A percentile compares a stretch with the other conserved stretches of the same genome.
These are phyloP conservation scores for Heliconius melpomene DNA, from an alignment of 1,140 invertebrate species.

Conservation along the genomic window DNA sequence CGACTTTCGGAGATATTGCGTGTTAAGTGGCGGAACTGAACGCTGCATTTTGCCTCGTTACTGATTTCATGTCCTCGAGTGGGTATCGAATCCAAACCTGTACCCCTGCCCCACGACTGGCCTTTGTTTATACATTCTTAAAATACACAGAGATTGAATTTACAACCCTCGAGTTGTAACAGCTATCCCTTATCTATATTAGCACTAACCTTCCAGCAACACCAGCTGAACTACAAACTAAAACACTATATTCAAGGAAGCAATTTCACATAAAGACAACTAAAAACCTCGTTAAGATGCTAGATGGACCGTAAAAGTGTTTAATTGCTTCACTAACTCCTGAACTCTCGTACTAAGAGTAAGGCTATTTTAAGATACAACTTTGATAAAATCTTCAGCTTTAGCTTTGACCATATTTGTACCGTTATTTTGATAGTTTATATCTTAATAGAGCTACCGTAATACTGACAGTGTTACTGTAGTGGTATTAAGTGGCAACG, in stretches of 20 bases:
- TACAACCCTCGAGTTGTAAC: neutral
- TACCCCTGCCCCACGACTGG: no score
- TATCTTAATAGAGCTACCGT: constrained; percentile 5
- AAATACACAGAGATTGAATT: neutral
- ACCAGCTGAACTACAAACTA: neutral
- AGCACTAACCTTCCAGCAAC: neutral
- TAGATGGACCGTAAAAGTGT: constrained; percentile 33
- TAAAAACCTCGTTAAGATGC: constrained; percentile 28
- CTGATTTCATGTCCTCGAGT: no score
- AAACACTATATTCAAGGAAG: constrained; percentile 21
- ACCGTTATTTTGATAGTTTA: constrained; percentile 12
- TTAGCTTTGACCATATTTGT: neutral
- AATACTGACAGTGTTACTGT: no score
- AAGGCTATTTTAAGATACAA: constrained; percentile 18
- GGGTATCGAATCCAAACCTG: no score
- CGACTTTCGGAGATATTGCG: no score
- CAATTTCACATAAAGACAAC: constrained; percentile 26
- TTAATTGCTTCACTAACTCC: constrained; percentile 31
- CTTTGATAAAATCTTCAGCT: neutral
- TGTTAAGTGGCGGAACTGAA: no score
- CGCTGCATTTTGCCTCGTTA: no score
- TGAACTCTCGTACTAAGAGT: constrained; percentile 2
- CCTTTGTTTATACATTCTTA: no score
- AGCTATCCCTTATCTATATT: neutral
- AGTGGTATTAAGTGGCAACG: no score